phyloP scores from a whole-genome alignment of 2,797 vertebrate genomes.

The Phataginus tricuspis region DNA sequence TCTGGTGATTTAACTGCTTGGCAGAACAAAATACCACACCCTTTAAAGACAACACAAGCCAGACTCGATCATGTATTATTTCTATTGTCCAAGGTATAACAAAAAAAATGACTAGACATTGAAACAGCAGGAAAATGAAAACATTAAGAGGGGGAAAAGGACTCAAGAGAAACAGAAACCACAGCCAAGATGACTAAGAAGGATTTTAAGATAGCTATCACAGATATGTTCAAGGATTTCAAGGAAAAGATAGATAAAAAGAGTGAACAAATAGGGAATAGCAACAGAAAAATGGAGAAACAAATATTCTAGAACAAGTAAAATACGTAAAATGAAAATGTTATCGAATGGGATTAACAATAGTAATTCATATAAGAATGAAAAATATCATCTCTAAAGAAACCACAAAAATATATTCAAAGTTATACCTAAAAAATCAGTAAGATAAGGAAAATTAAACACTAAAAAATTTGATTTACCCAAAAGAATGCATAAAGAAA shows the following conservation, averaged over 20 bases:
- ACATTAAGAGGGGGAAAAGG: not conserved
- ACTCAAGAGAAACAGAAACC: not conserved
- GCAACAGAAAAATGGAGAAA: not conserved
- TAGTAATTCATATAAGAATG: conserved; percentile 8
- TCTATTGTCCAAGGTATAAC: not conserved
- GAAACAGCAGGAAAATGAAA: not conserved
- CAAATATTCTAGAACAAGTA: not conserved
- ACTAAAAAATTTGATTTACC: not conserved
- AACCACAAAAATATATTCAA: not conserved
- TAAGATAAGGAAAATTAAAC: not conserved
- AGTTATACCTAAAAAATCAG: not conserved
- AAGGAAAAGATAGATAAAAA: not conserved
- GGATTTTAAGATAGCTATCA: not conserved
- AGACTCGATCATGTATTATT: not conserved
- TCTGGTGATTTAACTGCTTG: not conserved
- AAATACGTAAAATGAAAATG: not conserved
- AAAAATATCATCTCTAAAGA: not conserved
- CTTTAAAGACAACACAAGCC: not conserved
- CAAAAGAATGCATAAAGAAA: not conserved
- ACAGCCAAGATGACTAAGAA: not conserved
- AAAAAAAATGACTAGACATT: not conserved
- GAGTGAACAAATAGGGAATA: not conserved
- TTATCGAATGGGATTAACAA: not conserved
- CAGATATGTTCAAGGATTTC: not conserved
- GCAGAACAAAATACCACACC: not conserved